Evolutionary conservation across 1,140 invertebrate species (phyloP).

Genomic region (Drosophila sucinea): DNA sequence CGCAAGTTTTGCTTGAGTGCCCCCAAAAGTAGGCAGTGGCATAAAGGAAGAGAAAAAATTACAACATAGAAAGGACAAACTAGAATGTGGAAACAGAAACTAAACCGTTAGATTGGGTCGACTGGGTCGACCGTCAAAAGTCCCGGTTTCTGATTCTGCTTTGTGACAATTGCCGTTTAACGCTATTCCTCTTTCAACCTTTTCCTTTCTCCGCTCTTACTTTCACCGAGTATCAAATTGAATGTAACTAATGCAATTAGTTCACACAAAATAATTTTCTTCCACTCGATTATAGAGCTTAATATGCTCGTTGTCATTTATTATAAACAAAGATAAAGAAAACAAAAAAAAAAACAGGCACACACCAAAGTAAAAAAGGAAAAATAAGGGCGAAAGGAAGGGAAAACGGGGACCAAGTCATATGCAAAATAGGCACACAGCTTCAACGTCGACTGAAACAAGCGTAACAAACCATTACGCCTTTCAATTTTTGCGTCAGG

Average conservation of each 20-base stretch:
- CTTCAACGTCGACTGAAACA: conserved; percentile 11
- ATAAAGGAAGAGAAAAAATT: conserved; percentile 26
- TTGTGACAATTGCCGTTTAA: conserved; percentile 77
- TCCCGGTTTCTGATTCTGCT: conserved; percentile 30
- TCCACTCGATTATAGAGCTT: conserved; percentile 78
- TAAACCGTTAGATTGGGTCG: conserved; percentile 38
- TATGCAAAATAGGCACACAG: conserved; percentile 68
- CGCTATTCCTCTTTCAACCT: conserved; percentile 44
- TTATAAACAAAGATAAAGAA: conserved; percentile 24
- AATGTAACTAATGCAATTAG: conserved; percentile 83
- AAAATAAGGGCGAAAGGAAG: neutral
- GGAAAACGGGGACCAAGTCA: conserved; percentile 24
- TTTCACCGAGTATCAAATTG: conserved; percentile 64
- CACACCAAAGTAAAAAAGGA: conserved; percentile 11
- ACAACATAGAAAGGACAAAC: conserved; percentile 49
- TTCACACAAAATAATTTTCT: conserved; percentile 81
- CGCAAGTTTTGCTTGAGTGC: conserved; percentile 72
- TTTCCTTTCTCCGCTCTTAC: conserved; percentile 18
- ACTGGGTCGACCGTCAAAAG: conserved; percentile 49
- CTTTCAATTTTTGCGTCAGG: conserved; percentile 69
- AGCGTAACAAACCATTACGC: conserved; percentile 61
- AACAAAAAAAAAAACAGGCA: conserved; percentile 19
- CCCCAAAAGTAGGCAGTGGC: conserved; percentile 53
- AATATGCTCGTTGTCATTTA: conserved; percentile 78
- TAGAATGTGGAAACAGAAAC: conserved; percentile 51